Base-by-base conservation (phyloP, 2,113 vertebrate genomes). In the Sylvietta virens region DNA sequence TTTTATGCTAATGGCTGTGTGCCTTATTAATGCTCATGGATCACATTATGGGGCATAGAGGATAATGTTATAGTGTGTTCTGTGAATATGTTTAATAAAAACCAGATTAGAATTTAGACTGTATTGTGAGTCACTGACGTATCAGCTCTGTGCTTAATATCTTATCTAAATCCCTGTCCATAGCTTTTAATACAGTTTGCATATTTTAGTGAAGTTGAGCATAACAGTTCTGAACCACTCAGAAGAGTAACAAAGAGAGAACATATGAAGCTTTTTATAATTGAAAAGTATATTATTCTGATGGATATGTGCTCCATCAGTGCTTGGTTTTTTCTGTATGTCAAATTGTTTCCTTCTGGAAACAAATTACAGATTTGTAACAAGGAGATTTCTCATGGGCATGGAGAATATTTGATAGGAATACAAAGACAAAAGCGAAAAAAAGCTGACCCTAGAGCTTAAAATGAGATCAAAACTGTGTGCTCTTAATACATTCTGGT, bases 401-500 rank as follows among this genome's bases (percentile, higher is more conserved):
- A 6, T 27, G 18, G 39, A 42, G 33, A 42, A 39, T 84, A 35
- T 77, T 95, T 87, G 26, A 31, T 42, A 65, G 33, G 24, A 67
- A 84, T 53, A 87, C 27, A 58, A 71, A 79, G 62, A 48, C 6
- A 51, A 80, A 82, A 22, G 16, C 3, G 53, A 67, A 77, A 37
- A n/a, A 77, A 88, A 42, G 5, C 66, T 86, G 14, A 81, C 31
- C 22, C 35, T 89, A 81, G 77, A 89, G 76, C 71, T 94, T 89
- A 81, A 96, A 88, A 94, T 61, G 61, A 96, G 88, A 88, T 91
- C 21, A 78, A 78, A 94, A 84, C 50, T 61, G 40, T 35, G 5
- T 78, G 30, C 18, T 74, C 62, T 61, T 93, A 92, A 79, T 87
- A 61, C 64, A 58, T 76, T 79, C 79, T 94, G 79, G 65, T 86